Percentiles rank a stretch among this genome's conserved stretches.
These are phyloP conservation scores for Gyps fulvus DNA, from an alignment of 2,113 vertebrate genomes.

Conservation along the genomic window DNA sequence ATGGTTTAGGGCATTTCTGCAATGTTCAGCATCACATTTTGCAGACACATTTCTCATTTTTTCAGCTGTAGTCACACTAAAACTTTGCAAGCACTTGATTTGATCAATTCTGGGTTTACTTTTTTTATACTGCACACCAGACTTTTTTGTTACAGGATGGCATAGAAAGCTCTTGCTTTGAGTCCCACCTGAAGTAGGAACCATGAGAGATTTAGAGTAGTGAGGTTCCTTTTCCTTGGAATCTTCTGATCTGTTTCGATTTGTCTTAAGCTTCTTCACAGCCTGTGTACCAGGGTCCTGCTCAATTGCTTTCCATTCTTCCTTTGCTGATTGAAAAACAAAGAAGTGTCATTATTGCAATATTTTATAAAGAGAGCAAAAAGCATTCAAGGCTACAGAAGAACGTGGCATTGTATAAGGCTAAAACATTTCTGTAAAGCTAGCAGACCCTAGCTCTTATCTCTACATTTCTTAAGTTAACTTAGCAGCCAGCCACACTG, in stretches of 20 bases:
- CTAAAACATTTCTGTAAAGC: neutral
- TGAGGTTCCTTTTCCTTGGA: slow-evolving; percentile 10
- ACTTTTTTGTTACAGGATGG: slow-evolving; percentile 6
- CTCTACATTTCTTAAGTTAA: neutral
- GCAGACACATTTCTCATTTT: neutral
- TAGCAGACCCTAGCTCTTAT: neutral
- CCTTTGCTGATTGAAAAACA: slow-evolving; percentile 59
- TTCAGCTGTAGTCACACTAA: slow-evolving; percentile 15
- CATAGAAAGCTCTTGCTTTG: slow-evolving; percentile 3
- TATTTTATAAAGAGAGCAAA: neutral
- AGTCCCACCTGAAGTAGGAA: slow-evolving; percentile 20
- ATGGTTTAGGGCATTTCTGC: neutral
- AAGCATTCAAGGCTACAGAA: neutral
- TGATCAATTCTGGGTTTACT: slow-evolving; percentile 13
- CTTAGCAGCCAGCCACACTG: neutral
- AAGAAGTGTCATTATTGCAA: neutral
- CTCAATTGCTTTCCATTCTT: slow-evolving; percentile 25
- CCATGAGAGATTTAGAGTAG: slow-evolving; percentile 1
- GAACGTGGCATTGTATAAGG: neutral
- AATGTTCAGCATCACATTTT: slow-evolving; percentile 1
- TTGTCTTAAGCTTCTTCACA: slow-evolving; percentile 39
- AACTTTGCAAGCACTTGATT: neutral
- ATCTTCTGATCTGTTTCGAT: neutral
- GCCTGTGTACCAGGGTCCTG: neutral
- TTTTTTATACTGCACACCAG: neutral